Conservation (phyloP, 2,113 vertebrate genomes). For the Oreochromis aureus region DNA sequence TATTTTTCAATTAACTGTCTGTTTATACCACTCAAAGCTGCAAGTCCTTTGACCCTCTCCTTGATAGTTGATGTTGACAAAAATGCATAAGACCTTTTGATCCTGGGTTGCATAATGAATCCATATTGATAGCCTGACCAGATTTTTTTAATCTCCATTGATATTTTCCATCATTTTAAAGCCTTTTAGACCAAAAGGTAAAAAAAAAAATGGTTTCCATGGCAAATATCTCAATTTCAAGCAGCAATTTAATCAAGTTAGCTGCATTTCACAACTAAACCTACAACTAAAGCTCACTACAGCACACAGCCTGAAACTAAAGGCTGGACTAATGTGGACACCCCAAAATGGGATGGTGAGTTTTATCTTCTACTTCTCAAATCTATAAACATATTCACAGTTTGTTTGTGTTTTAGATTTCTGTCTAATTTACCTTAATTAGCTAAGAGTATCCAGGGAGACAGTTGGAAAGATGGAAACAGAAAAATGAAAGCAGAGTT, state of each 20-base stretch:
- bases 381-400: background rate
- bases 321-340: background rate
- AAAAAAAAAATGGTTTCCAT: background rate
- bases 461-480: background rate
- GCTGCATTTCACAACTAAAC: background rate
- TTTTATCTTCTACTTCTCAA: background rate
- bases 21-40: background rate
- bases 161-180: background rate
- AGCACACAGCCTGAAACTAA: background rate
- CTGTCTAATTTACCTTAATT: constrained; percentile 29
- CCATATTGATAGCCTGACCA: background rate
- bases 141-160: background rate
- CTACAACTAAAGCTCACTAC: background rate
- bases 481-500: background rate
- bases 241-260: background rate
- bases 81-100: background rate
- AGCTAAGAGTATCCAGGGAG: constrained; percentile 22
- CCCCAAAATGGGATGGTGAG: background rate
- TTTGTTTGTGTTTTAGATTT: background rate
- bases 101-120: background rate
- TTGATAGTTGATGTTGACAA: background rate
- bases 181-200: background rate
- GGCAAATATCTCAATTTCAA: background rate
- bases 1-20: background rate
- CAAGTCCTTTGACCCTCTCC: background rate